phyloP scores from a whole-genome alignment of 2,888 invertebrate genomes.

The Ochropacha duplaris region DNA sequence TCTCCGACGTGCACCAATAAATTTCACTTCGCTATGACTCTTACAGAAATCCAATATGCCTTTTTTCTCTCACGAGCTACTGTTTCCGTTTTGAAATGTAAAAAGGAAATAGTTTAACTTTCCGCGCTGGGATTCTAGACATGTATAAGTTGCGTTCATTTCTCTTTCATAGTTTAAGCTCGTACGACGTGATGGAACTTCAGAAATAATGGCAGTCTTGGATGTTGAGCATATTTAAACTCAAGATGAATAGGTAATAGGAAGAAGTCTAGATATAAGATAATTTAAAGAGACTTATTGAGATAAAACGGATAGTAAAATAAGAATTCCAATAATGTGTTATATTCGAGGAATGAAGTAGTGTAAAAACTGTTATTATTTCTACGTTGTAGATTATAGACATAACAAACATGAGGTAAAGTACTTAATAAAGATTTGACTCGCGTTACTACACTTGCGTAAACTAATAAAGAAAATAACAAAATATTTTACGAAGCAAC shows the following conservation, averaged over 20 bases:
- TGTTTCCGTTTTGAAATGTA: slow-evolving; percentile 3
- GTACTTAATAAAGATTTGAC: background rate
- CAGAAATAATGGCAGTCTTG: background rate
- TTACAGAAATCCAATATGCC: slow-evolving; percentile 1
- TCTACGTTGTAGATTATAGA: background rate
- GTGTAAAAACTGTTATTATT: no score
- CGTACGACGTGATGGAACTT: background rate
- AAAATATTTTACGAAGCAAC: background rate
- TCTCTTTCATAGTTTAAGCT: background rate
- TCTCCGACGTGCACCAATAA: slow-evolving; percentile 1
- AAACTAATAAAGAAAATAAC: background rate
- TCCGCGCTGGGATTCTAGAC: background rate
- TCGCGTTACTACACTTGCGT: background rate
- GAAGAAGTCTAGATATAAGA: background rate
- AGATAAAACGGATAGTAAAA: background rate
- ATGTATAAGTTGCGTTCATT: slow-evolving; percentile 3
- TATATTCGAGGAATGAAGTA: no score
- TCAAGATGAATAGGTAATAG: background rate
- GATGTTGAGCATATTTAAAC: background rate
- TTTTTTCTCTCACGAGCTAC: slow-evolving; percentile 1
- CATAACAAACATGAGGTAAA: background rate
- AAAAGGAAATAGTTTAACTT: slow-evolving; percentile 4
- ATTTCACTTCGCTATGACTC: slow-evolving; percentile 2
- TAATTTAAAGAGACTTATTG: background rate
- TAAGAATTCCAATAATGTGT: no score